Conservation (phyloP, 2,797 vertebrate species). For the Cyprinodon diabolis region DNA sequence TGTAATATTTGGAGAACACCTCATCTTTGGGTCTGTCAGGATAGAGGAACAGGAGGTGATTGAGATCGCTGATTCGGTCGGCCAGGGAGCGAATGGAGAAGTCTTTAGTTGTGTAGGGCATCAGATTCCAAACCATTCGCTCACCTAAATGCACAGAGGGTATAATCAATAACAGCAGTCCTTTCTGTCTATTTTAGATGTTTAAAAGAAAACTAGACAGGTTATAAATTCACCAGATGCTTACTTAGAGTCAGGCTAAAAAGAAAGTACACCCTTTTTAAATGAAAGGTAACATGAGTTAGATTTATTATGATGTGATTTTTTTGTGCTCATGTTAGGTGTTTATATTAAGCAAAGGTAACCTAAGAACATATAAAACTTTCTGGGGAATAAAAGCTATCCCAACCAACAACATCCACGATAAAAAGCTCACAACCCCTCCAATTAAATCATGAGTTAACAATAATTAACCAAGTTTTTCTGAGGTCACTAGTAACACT, state of each 20-base stretch:
- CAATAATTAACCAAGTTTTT: not conserved
- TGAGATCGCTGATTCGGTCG: constrained; percentile 95
- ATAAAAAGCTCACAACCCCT: not conserved
- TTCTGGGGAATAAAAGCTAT: not conserved
- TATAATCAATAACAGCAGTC: not conserved
- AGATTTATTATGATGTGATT: not conserved
- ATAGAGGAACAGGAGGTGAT: constrained; percentile 94
- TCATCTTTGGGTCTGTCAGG: constrained; percentile 95
- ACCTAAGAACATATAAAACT: not conserved
- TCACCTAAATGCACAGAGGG: constrained; percentile 67
- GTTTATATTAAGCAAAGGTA: not conserved
- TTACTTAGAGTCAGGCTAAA: not conserved
- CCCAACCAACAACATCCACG: not conserved
- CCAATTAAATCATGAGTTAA: not conserved
- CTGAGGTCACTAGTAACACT: not conserved
- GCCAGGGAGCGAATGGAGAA: constrained; percentile 98
- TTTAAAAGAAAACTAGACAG: not conserved
- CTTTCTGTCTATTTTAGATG: not conserved
- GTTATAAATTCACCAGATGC: not conserved
- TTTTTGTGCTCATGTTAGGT: too few relatives aligned
- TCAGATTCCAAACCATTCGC: constrained; percentile 96
- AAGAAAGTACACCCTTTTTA: not conserved
- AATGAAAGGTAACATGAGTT: not conserved
- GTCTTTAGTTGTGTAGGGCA: constrained; percentile 98
- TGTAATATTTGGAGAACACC: constrained; percentile 98